These are phyloP conservation scores for Anomalospiza imberbis DNA, from an alignment of 2,797 vertebrate genomes.

Conservation along the genomic window DNA sequence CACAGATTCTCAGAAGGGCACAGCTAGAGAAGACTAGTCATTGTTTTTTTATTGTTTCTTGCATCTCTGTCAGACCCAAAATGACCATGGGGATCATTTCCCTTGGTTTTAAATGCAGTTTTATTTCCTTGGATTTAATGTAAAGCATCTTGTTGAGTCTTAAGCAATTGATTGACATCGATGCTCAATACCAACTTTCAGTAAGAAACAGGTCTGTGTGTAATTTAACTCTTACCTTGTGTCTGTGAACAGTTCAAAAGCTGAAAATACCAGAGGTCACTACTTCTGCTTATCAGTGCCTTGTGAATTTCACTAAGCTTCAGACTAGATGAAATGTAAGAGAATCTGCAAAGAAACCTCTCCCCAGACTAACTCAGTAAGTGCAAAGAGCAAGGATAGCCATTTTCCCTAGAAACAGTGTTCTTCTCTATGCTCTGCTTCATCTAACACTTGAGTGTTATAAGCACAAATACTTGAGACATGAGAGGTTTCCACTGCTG, in stretches of 20 bases:
- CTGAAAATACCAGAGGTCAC: not conserved
- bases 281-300: not conserved
- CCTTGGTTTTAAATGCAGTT: not conserved
- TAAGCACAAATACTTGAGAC: conserved; percentile 20
- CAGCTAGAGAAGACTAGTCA: not conserved
- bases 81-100: not conserved
- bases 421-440: not conserved
- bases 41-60: not conserved
- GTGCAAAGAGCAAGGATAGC: not conserved
- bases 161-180: not conserved
- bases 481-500: not conserved
- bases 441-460: conserved; percentile 5
- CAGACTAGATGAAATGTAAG: not conserved
- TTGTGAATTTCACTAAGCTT: not conserved
- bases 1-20: not conserved
- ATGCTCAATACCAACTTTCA: not conserved
- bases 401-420: not conserved
- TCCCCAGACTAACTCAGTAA: not conserved
- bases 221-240: not conserved
- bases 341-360: not conserved
- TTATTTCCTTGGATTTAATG: not conserved
- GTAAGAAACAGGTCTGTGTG: not conserved
- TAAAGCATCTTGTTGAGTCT: not conserved
- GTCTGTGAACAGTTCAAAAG: not conserved
- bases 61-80: not conserved